Percentiles rank a stretch among this genome's conserved stretches.
Evolutionary conservation across 2,797 vertebrate species (phyloP).

Genomic region (Argentina silus): DNA sequence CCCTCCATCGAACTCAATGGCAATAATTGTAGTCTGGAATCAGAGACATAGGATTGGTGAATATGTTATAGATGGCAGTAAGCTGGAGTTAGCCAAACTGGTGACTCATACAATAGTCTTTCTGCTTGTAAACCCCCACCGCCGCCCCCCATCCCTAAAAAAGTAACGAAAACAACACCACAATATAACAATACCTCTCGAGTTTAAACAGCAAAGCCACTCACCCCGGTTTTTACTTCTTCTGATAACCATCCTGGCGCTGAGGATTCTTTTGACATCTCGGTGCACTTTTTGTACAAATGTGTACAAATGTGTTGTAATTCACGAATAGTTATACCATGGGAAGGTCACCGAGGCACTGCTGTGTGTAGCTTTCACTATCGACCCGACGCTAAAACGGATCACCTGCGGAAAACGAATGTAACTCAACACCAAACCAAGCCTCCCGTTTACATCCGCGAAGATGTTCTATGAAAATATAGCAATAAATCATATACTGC

Average conservation of each 20-base stretch:
- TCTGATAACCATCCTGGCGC: slow-evolving; percentile 62
- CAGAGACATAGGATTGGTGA: neutral
- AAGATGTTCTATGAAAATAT: neutral
- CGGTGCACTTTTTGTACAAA: neutral
- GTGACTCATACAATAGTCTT: neutral
- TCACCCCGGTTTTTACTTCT: slow-evolving; percentile 78
- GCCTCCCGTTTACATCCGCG: neutral
- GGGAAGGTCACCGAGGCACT: too few relatives aligned
- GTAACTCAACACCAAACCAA: neutral
- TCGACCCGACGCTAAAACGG: too few relatives aligned
- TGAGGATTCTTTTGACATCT: slow-evolving; percentile 61
- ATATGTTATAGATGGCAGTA: neutral
- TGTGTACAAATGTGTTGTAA: too few relatives aligned
- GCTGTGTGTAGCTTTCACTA: too few relatives aligned
- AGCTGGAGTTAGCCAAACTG: neutral
- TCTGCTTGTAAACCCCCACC: too few relatives aligned
- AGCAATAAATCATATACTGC: neutral
- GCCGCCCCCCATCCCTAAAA: neutral
- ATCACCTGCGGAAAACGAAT: neutral
- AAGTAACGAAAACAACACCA: neutral
- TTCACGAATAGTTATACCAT: too few relatives aligned
- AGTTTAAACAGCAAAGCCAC: slow-evolving; percentile 10
- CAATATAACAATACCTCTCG: neutral
- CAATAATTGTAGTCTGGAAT: slow-evolving; percentile 87
- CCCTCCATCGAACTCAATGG: slow-evolving; percentile 82